Conservation (phyloP, 2,888 invertebrate genomes). For the Brachyptera risi region DNA sequence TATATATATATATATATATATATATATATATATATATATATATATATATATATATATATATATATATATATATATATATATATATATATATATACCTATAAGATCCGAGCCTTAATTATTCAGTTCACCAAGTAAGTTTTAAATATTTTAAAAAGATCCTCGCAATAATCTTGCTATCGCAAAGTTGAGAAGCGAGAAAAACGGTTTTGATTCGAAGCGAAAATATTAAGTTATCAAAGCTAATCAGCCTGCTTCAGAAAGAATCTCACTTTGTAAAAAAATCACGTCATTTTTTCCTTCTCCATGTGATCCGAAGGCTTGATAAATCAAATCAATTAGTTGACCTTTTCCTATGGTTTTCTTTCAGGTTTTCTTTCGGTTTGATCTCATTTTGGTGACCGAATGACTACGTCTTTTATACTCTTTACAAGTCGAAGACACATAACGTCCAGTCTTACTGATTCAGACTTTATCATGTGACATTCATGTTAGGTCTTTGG, state of each 20-base stretch:
- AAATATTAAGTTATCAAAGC: constrained; percentile 8
- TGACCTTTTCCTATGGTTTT: constrained; percentile 16
- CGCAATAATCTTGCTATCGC: constrained; percentile 6
- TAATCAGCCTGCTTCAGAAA: constrained; percentile 10
- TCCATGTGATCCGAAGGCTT: constrained; percentile 1
- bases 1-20: too few species aligned
- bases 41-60: too few species aligned
- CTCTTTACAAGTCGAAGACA: constrained; percentile 2
- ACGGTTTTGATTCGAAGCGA: not conserved
- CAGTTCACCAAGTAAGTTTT: constrained; percentile 15
- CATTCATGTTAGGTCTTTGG: constrained; percentile 21
- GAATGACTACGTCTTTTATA: not conserved
- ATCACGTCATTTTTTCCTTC: constrained; percentile 13
- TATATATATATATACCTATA: too few species aligned
- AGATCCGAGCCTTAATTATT: not conserved
- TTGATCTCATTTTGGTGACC: constrained; percentile 17
- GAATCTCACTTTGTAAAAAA: constrained; percentile 19
- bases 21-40: too few species aligned
- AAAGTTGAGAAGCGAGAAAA: constrained; percentile 9
- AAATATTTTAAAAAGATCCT: constrained; percentile 10
- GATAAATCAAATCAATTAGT: constrained; percentile 23
- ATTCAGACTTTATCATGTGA: constrained; percentile 15
- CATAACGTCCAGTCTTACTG: not conserved
- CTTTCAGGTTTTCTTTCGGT: not conserved
- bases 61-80: too few species aligned